Evolutionary conservation across 2,113 vertebrate genomes (phyloP).

Genomic region (Meriones unguiculatus): DNA sequence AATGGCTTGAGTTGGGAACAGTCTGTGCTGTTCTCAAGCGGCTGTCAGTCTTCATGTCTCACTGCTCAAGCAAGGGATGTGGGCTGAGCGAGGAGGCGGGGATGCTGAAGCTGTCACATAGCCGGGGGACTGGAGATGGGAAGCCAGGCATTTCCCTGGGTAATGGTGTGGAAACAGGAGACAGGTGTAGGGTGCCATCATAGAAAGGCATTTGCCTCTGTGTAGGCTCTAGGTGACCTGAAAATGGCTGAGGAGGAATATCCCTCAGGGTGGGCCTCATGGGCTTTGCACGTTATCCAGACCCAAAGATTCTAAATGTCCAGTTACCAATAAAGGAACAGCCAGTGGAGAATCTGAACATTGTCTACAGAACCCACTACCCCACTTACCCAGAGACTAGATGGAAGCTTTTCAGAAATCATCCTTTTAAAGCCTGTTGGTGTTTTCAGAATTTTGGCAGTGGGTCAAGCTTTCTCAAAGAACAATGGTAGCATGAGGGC

Average conservation of each 20-base stretch:
- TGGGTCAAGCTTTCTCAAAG: neutral
- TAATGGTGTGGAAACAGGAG: constrained; percentile 66
- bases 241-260: neutral
- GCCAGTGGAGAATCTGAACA: neutral
- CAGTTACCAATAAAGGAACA: neutral
- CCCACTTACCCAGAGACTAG: neutral
- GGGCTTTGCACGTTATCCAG: neutral
- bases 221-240: constrained; percentile 36
- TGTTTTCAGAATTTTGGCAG: neutral
- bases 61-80: constrained; percentile 46
- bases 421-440: neutral
- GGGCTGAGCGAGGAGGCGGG: neutral
- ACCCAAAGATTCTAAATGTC: neutral
- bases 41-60: constrained; percentile 65
- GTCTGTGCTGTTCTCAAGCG: constrained; percentile 57
- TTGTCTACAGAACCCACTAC: neutral
- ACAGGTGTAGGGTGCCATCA: neutral
- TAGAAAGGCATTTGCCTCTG: neutral
- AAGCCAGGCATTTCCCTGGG: constrained; percentile 56
- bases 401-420: neutral
- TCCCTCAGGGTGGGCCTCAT: neutral
- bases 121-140: neutral
- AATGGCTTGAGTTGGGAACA: constrained; percentile 65
- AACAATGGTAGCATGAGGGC: neutral
- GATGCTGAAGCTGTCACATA: constrained; percentile 30